phyloP scores from a whole-genome alignment of 1,140 invertebrate species.

The Caenorhabditis latens region DNA sequence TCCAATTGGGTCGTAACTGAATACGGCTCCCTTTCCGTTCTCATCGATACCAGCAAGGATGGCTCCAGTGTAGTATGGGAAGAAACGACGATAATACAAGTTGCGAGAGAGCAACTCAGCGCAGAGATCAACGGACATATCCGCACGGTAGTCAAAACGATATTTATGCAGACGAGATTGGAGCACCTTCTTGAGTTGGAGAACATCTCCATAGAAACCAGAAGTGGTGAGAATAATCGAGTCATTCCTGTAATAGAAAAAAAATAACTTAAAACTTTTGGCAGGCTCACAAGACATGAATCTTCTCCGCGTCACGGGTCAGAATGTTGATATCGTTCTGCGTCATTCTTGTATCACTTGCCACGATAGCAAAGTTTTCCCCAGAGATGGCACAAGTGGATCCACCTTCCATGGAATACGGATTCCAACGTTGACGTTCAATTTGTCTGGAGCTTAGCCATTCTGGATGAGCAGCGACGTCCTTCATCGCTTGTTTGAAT shows the following conservation, averaged over 20 bases:
- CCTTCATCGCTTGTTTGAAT: conserved; percentile 65
- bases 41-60: conserved; percentile 88
- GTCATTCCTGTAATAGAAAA: conserved; percentile 80
- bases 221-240: conserved; percentile 88
- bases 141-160: conserved; percentile 92
- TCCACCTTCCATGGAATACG: conserved; percentile 73
- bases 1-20: conserved; percentile 96
- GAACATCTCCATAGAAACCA: conserved; percentile 97
- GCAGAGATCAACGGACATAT: conserved; percentile 90
- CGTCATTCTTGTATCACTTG: conserved; percentile 92
- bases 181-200: conserved; percentile 89
- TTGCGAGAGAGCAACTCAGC: conserved; percentile 95
- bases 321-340: conserved; percentile 88
- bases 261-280: neutral
- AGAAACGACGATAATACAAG: conserved; percentile 96
- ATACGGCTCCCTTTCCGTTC: conserved; percentile 90
- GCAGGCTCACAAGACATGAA: conserved; percentile 79
- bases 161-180: conserved; percentile 81
- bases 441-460: conserved; percentile 62
- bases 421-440: conserved; percentile 73
- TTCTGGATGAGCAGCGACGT: conserved; percentile 67
- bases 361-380: conserved; percentile 88
- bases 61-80: conserved; percentile 97
- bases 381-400: conserved; percentile 87
- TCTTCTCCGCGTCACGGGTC: conserved; percentile 85